A percentile compares a stretch with the other conserved stretches of the same genome.
These are phyloP conservation scores for Oostethus manadensis DNA, from an alignment of 2,113 vertebrate genomes.

Conservation along the genomic window DNA sequence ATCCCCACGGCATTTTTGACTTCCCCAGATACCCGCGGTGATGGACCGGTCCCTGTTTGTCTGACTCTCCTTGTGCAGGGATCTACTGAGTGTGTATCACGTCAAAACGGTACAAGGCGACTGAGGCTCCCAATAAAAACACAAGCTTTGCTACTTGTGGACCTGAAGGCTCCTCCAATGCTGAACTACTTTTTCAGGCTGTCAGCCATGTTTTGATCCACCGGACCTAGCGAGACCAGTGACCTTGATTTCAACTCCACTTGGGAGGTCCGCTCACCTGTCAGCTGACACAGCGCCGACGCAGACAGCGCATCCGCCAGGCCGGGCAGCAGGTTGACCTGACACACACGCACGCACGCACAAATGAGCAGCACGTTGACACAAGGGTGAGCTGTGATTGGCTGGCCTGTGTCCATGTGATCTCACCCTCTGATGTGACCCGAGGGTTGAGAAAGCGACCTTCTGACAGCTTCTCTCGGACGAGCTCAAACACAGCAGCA, in stretches of 20 bases:
- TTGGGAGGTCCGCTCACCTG: constrained; percentile 73
- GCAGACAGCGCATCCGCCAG: constrained; percentile 81
- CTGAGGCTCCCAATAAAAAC: no score
- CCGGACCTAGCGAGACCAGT: background rate
- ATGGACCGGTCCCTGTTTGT: no score
- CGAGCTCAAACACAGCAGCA: constrained; percentile 80
- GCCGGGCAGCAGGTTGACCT: constrained; percentile 84
- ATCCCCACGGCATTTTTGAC: no score
- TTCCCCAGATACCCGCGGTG: no score
- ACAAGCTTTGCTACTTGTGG: background rate
- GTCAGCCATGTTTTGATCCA: background rate
- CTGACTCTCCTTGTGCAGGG: no score
- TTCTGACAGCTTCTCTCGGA: constrained; percentile 71
- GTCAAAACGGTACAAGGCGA: no score
- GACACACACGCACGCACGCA: constrained; percentile 9
- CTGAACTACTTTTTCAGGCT: background rate
- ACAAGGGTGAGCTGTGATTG: background rate
- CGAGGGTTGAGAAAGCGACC: constrained; percentile 66
- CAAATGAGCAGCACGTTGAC: background rate
- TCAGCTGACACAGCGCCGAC: constrained; percentile 66
- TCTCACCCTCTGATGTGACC: constrained; percentile 79
- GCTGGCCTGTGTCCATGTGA: background rate
- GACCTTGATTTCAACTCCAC: background rate
- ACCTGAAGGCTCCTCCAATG: background rate
- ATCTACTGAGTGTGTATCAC: no score